Evolutionary conservation across 1,140 invertebrate species (phyloP), one percentile per base, ranked within the genome.

Genomic region (Nasonia giraulti): DNA sequence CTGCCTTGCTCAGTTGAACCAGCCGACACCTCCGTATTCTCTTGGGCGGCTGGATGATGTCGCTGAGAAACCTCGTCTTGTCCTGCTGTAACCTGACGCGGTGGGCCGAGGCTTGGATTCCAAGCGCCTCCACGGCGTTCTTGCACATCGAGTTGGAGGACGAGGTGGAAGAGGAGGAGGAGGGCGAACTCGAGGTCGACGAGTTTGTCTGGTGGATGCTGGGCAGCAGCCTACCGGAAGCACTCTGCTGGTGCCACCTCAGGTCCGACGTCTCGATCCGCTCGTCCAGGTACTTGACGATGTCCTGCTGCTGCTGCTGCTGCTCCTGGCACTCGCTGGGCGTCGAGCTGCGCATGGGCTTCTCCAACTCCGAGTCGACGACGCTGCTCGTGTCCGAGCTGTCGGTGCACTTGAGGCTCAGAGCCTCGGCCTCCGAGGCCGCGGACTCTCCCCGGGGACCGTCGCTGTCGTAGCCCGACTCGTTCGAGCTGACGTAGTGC

Each of bases 381-480:
- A 92, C 90, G 85, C 91, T 92, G 80, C 91, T 92, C 3, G 92
- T 92, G 79, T 93, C 92, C 17, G 91, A 92, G 66, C 91, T 92
- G 79, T 92, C 91, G 20, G 90, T 89, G 78, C 91, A 91, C 47
- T 91, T 92, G 2, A 91, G 71, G 40, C 90, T 91, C 1, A 89
- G 74, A 1, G 89, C 88, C 73, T 92, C 92, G 83, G 90, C 91
- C 71, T 93, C 92, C 14, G 89, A 92, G 11, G 90, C 89, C 0
- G 89, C 89, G 0, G 90, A 91, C 78, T 93, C 92, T 20, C 92
- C 90, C 0, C 91, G 88, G 0, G 95, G 94, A 20, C 96, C 95
- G 88, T 97, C 96, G 90, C 96, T 97, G 87, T 97, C 96, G 89
- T 97, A 97, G 27, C 96, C 96, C 47, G 96, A 97, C 91, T 97